These are phyloP conservation scores for Meteorus colon DNA, from an alignment of 2,888 invertebrate genomes.

Conservation along the genomic window DNA sequence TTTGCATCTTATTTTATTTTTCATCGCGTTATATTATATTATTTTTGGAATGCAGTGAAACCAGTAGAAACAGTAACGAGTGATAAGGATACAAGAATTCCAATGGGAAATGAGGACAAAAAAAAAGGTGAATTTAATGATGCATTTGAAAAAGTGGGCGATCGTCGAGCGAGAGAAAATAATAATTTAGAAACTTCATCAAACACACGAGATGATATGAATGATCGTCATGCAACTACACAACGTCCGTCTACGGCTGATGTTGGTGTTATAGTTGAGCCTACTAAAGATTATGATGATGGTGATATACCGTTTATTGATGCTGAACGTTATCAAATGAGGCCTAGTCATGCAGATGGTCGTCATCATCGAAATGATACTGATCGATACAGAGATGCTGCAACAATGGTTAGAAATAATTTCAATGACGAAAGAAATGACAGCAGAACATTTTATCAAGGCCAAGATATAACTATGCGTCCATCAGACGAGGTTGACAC, in stretches of 20 bases:
- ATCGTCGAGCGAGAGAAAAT: slow-evolving; percentile 36
- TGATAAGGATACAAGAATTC: slow-evolving; percentile 59
- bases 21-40: slow-evolving; percentile 20
- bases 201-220: slow-evolving; percentile 27
- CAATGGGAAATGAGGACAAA: slow-evolving; percentile 43
- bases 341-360: slow-evolving; percentile 60
- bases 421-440: slow-evolving; percentile 52
- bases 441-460: slow-evolving; percentile 55
- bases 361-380: slow-evolving; percentile 53
- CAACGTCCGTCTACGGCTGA: slow-evolving; percentile 43
- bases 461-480: slow-evolving; percentile 66
- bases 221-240: slow-evolving; percentile 43
- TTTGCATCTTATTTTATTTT: neutral
- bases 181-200: slow-evolving; percentile 39
- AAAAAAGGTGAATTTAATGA: slow-evolving; percentile 52
- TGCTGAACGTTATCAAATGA: slow-evolving; percentile 59
- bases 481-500: slow-evolving; percentile 68
- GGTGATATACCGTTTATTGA: slow-evolving; percentile 50
- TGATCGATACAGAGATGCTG: slow-evolving; percentile 49
- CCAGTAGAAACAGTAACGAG: slow-evolving; percentile 51
- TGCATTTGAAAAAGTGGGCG: slow-evolving; percentile 57
- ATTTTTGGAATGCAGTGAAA: slow-evolving; percentile 37
- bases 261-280: slow-evolving; percentile 35
- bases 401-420: slow-evolving; percentile 30
- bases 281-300: slow-evolving; percentile 40